Base-by-base conservation (phyloP, 1,140 invertebrate genomes). In the Heliconius melpomene region DNA sequence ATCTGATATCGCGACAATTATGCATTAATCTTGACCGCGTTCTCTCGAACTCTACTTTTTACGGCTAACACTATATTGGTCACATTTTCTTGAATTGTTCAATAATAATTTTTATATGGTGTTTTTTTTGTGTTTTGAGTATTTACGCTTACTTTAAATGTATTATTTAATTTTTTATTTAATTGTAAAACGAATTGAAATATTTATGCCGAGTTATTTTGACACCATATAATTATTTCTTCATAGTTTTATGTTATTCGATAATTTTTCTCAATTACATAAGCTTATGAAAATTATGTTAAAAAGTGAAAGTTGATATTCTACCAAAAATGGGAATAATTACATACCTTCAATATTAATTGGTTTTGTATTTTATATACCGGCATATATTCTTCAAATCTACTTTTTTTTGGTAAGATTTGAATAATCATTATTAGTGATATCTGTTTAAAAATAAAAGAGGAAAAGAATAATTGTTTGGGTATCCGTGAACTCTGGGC, bases 31-130 rank as follows among this genome's bases (percentile, higher is more conserved):
- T 92, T 90, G 85, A 89, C 83, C 86, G 82, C 85, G 84, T 82
- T 87, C 86, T 85, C 83, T 87, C 84, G 84, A 90, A 90, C 87
- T 91, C 88, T 87, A 91, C 87, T 90, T 91, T 93, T 91, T 93
- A 90, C 89, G 82, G 83, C 29, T 29, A 29, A 2, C 1, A 2
- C 29, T 2, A 29, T 29, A 29, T 29, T 29, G 29, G 29, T 29
- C 40, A 40, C 5, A 13, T 40, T 13, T 3, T 40, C 40, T 29
- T 29, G 29, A 29, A 29, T 29, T 29, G 29, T 11, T 40, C 11
- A 40, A 18, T 52, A 52, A 20, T 6, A 52, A 18, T 16, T 52
- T 20, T 20, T 7, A 52, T 3, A 20, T 20, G 50, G 16, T 66
- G 57, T 29, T 66, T 66, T n/a, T 66, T 52, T 20, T 57, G n/a